Evolutionary conservation across 2,113 vertebrate species (phyloP), one percentile per base, ranked within the genome.

Genomic region (Orthonyx spaldingii): DNA sequence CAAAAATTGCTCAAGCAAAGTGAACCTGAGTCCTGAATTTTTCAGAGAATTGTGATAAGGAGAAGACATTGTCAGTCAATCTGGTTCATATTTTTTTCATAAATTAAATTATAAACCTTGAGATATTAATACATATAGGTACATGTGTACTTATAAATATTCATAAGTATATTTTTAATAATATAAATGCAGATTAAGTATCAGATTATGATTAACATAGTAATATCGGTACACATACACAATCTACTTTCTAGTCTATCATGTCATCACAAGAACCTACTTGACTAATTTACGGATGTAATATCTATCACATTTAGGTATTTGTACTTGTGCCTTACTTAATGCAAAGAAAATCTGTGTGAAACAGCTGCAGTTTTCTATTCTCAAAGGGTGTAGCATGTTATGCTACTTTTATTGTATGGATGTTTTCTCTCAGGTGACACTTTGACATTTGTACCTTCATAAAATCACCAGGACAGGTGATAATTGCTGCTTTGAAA

Each of bases 401-500:
- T 35, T 64, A 49, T 50, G 46, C 3, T 61, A 13, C 15, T 30
- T 83, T 76, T 68, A 42, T 39, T 55, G 9, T 21, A 28, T 23
- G 18, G 26, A 42, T 44, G 44, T 65, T 86, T 82, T 94, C 47
- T 84, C 44, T 68, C 49, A 69, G 22, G 13, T 42, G 53, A 88
- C 90, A 46, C 20, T 63, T 70, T 82, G 70, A 84, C 83, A 83
- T 90, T 75, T 93, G 37, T 74, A 56, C 52, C 46, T 90, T 77
- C 21, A 49, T 57, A 87, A 84, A 78, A 86, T 92, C 76, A 82
- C n/a, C 18, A 53, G 53, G 77, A 44, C 66, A 93, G 77, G 94
- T 96, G 89, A 97, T 85, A 97, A 90, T 89, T 50, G 42, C 26
- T 59, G 22, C 37, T 95, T 65, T 88, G 70, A 94, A 94, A 81